phyloP scores from a whole-genome alignment of 92 coral and sea anemone species.

The Meandrina meandrites region DNA sequence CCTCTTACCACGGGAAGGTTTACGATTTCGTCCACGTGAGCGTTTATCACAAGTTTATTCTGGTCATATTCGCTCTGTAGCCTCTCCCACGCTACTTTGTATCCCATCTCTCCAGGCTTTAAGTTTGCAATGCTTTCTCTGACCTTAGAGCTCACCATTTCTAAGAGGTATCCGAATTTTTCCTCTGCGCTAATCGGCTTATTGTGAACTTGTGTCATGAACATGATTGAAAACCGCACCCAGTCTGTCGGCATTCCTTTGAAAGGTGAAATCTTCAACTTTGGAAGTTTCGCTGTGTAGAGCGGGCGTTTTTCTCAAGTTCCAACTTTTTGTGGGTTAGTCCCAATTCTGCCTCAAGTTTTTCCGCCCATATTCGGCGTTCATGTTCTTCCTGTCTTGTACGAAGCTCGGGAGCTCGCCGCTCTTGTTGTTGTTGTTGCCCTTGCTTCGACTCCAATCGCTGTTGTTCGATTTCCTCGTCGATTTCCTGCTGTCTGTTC shows the following conservation, averaged over 20 bases:
- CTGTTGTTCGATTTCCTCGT: background rate
- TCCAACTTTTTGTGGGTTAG: constrained; percentile 19
- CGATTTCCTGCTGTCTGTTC: constrained; percentile 1
- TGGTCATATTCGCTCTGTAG: constrained; percentile 59
- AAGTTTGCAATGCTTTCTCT: constrained; percentile 48
- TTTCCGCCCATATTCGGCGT: constrained; percentile 22
- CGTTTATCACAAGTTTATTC: constrained; percentile 43
- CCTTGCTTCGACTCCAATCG: background rate
- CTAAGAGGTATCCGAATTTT: constrained; percentile 61
- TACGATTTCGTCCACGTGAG: constrained; percentile 52
- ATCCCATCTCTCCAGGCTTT: constrained; percentile 53
- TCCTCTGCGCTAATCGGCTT: constrained; percentile 54
- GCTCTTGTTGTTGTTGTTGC: background rate
- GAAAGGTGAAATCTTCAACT: constrained; percentile 45
- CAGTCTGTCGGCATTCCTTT: constrained; percentile 64
- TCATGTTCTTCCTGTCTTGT: constrained; percentile 27
- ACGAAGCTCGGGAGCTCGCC: no score
- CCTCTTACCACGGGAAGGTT: constrained; percentile 49
- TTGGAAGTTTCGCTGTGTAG: constrained; percentile 41
- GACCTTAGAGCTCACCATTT: constrained; percentile 49
- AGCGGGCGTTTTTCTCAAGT: constrained; percentile 7
- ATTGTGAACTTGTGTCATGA: constrained; percentile 54
- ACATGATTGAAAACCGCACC: constrained; percentile 67
- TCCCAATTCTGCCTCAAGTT: constrained; percentile 32
- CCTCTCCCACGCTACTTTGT: constrained; percentile 67